Base-by-base conservation (phyloP, 2,888 invertebrate genomes). In the Philaethria dido region DNA sequence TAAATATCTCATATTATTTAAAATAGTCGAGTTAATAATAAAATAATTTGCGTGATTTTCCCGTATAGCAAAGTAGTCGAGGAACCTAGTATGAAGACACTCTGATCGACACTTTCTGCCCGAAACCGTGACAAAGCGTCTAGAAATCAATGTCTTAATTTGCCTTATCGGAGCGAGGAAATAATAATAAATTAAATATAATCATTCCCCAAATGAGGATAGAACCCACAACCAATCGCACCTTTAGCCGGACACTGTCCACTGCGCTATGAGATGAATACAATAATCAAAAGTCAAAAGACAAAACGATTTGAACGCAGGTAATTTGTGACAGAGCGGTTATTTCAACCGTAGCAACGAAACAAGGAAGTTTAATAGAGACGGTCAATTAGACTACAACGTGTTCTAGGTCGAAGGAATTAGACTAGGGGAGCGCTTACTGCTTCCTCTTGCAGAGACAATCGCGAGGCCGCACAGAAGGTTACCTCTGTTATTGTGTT, bases 311-410 rank as follows among this genome's bases (percentile, higher is more conserved):
- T 20, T 55, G n/a, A n/a, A n/a, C 5, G 14, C 14, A 11, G 9
- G 20, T 20, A 47, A 22, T 47, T 22, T 47, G 18, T 33, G 2
- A 18, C 9, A 33, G 13, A n/a, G 20, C 39, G n/a, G 42, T 39
- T n/a, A 22, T 22, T 25, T 16, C 14, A 57, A 25, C 4, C 54
- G 57, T 25, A 33, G 47, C 44, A 48, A 54, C 22, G 63, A 70
- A 68, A 71, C 71, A 72, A 70, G 74, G 72, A 74, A 72, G 67
- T 73, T 61, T 65, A 74, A 72, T 71, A 70, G 68, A 72, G 68
- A 61, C 68, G 50, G 44, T 48, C 47, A 67, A 66, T 61, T 66
- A 68, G 62, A 66, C 63, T 66, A 68, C 68, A 66, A 16, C 64
- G 65, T 54, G 65, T 62, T 73, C 71, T 74, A 71, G 73, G 71